Base-by-base conservation (phyloP, 1,140 invertebrate genomes). In the Paralvinella palmiformis region DNA sequence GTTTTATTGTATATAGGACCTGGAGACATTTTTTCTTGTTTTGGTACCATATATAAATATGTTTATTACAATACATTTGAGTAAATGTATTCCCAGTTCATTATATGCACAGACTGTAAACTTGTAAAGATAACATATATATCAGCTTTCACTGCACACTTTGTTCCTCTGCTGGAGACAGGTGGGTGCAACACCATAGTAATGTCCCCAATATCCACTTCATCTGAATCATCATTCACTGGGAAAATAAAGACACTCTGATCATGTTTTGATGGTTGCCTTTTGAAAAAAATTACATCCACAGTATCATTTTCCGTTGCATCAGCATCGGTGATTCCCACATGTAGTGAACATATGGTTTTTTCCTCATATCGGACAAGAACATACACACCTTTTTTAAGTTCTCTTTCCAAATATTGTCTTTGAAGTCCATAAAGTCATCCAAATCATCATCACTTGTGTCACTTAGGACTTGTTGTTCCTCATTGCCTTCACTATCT, bases 381-480 rank as follows among this genome's bases (percentile, higher is more conserved):
- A 50, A 50, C 45, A 50, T 50, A 15, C 15, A 50, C 27, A n/a
- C 45, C 45, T 17, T 4, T 50, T 10, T 50, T 4, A 50, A 4
- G 45, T 50, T 50, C 45, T 6, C 45, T 50, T 50, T 50, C 20
- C 45, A 50, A 50, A 50, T 50, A 27, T 50, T 15, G 45, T 50
- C 4, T 22, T 50, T 50, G 15, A 50, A 50, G 45, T 50, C 45
- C 45, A 50, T 15, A 15, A 50, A 50, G 45, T 50, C 1, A 50
- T 50, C 45, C 45, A 50, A 50, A 4, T 50, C 45, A 27, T 50
- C 45, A 50, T 50, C 45, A 15, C 45, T 50, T 50, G 45, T 50
- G 15, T 50, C 45, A 50, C 27, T 50, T 50, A 50, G 4, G 45
- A 50, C 27, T 6, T 7, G 4, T 6, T 50, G 4, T 50, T 50